Base-by-base conservation (phyloP, 1,140 invertebrate species). In the Solenopsis fugax region DNA sequence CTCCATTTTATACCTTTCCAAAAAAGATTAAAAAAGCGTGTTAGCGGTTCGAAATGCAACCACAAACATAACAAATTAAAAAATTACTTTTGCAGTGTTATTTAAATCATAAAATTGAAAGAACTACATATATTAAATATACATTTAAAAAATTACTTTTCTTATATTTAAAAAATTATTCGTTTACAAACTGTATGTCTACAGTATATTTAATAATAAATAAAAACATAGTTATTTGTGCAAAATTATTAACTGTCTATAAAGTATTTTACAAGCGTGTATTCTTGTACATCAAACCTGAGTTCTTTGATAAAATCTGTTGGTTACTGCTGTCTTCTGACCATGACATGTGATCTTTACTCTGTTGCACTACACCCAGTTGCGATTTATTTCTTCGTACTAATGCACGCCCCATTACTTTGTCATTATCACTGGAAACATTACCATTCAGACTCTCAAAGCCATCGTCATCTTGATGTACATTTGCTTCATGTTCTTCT, bases 381-480 rank as follows among this genome's bases (percentile, higher is more conserved):
- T 18, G 69, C 16, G 69, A 75, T 78, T 18, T 85, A 48, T 54
- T 90, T 58, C 69, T 77, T 10, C 88, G 87, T 10, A 58, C n/a
- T 21, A 48, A 24, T 24, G 24, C 41, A 34, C 50, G 72, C 3
- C 60, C 54, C 29, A 65, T 21, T n/a, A 41, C 90, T 90, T 88
- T 91, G 86, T 96, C 96, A 92, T 96, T 96, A 71, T 97, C 97
- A 93, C 97, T 97, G 1, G 97, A 98, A 87, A 97, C 97, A 93
- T 98, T 97, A 18, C 97, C 97, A 93, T 97, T 98, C n/a, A 98
- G 95, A 93, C 97, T 98, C 95, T 98, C 98, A 93, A 98, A 98
- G 18, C 97, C 97, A 94, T 98, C 97, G 92, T 98, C 98, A 64
- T 98, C 97, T 80, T 94, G 94, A 89, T 94, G 93, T 56, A 94